These are phyloP conservation scores for Rhagonycha fulva DNA, from an alignment of 2,888 invertebrate genomes.

Conservation along the genomic window DNA sequence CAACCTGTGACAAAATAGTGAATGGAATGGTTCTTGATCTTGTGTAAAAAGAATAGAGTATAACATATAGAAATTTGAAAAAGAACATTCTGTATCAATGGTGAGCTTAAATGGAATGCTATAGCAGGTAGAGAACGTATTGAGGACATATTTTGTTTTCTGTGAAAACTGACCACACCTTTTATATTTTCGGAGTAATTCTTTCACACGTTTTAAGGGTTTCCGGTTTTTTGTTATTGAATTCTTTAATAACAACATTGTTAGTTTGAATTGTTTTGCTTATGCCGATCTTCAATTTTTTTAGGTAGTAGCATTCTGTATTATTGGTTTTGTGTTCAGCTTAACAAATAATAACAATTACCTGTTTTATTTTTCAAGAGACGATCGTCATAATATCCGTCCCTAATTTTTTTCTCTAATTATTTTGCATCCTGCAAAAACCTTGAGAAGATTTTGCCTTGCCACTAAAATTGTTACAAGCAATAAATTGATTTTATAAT, in stretches of 20 bases:
- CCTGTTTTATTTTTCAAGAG: not conserved
- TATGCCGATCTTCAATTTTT: slow-evolving; percentile 50
- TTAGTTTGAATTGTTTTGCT: slow-evolving; percentile 53
- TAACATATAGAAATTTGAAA: slow-evolving; percentile 41
- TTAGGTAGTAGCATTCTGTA: slow-evolving; percentile 33
- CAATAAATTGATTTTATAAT: slow-evolving; percentile 2
- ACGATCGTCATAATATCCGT: not conserved
- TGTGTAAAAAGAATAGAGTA: slow-evolving; percentile 38
- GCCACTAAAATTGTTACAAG: not conserved
- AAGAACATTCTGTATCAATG: slow-evolving; percentile 54
- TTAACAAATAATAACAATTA: not conserved
- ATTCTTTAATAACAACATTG: slow-evolving; percentile 53
- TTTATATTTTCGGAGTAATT: slow-evolving; percentile 51
- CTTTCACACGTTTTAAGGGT: slow-evolving; percentile 55
- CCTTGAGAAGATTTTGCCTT: not conserved
- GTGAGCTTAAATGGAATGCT: slow-evolving; percentile 51
- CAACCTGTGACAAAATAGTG: slow-evolving; percentile 44
- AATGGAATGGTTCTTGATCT: slow-evolving; percentile 42
- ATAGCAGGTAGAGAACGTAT: slow-evolving; percentile 44
- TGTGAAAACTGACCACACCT: slow-evolving; percentile 57
- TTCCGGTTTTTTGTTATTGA: slow-evolving; percentile 54
- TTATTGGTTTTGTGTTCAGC: slow-evolving; percentile 36
- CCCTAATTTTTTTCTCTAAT: not conserved
- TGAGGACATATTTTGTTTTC: slow-evolving; percentile 52
- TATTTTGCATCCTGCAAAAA: not conserved